A percentile compares a stretch with the other conserved stretches of the same genome.
These are phyloP conservation scores for Macrotis lagotis DNA, from an alignment of 2,113 vertebrate genomes.

Conservation along the genomic window DNA sequence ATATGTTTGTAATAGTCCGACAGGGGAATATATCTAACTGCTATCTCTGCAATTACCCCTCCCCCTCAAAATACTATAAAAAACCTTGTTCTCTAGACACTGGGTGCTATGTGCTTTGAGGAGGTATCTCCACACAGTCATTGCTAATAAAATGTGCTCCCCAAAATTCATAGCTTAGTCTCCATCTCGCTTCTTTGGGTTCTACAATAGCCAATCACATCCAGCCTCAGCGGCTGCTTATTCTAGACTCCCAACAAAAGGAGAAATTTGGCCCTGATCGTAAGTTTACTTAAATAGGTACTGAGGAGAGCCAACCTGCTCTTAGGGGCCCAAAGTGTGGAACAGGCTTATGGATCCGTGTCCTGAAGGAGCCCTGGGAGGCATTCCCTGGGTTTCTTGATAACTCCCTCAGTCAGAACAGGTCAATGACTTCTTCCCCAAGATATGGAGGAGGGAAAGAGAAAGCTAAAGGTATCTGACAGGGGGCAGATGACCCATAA, in stretches of 20 bases:
- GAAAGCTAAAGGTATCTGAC: not conserved
- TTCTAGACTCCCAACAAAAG: not conserved
- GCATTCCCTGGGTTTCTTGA: slow-evolving; percentile 28
- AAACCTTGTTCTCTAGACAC: too few species aligned
- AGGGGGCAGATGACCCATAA: not conserved
- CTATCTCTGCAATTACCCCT: too few species aligned
- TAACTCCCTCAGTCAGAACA: slow-evolving; percentile 40
- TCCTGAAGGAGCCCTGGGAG: not conserved
- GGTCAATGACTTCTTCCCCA: slow-evolving; percentile 36
- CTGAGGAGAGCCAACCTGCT: not conserved
- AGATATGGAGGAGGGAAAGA: not conserved
- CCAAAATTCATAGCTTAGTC: too few species aligned
- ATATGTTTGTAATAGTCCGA: too few species aligned
- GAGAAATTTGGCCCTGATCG: not conserved
- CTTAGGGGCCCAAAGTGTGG: not conserved
- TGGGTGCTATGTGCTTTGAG: too few species aligned
- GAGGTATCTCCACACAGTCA: too few species aligned
- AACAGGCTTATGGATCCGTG: slow-evolving; percentile 21
- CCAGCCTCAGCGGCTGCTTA: not conserved
- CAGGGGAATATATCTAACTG: too few species aligned
- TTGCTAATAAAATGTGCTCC: too few species aligned
- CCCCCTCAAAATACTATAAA: too few species aligned
- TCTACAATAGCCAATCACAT: not conserved
- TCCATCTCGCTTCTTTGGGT: too few species aligned
- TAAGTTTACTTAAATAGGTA: not conserved